Base-by-base conservation (phyloP, 2,888 invertebrate species). In the Acrobeloides nanus region DNA sequence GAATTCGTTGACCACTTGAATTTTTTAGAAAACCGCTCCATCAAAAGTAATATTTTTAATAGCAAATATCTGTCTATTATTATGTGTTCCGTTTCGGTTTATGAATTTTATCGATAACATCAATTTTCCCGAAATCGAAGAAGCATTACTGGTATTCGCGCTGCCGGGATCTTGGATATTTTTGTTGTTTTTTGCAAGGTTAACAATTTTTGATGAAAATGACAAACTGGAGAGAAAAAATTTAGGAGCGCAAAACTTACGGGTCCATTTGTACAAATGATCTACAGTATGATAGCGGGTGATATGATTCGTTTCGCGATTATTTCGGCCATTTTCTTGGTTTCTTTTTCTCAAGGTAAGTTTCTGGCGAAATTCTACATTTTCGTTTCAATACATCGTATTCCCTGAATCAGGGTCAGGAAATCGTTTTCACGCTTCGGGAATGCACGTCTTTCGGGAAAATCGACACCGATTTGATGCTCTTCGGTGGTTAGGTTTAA, bases 181-280 rank as follows among this genome's bases (percentile, higher is more conserved):
- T 34, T 81, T 95, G 20, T 89, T 97, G 84, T 97, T 97, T 76
- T 97, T 95, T 77, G 95, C 95, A 32, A 90, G 95, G 93, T 93
- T 79, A 78, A 65, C 50, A 26, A 12, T n/a, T 32, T 42, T 25
- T 18, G n/a, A 18, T n/a, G 15, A n/a, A 15, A 4, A n/a, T 12
- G 17, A 10, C 23, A 34, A 6, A 4, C 18, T 20, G 7, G 12
- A 17, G 4, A n/a, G 21, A 17, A 39, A 15, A 17, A 39, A 25
- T 61, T 41, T 29, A 70, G 64, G 26, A 63, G 64, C 48, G 59
- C 61, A 42, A 71, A 61, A 55, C 78, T 97, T 66, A 97, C 93
- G 0, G 97, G 97, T 34, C 93, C 95, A 0, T 97, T 95, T 77
- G 93, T 97, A 50, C 93, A 93, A 10, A 95, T 97, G 92, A 89